Evolutionary conservation across 2,888 invertebrate genomes (phyloP).

Genomic region (Bellardia pandia): DNA sequence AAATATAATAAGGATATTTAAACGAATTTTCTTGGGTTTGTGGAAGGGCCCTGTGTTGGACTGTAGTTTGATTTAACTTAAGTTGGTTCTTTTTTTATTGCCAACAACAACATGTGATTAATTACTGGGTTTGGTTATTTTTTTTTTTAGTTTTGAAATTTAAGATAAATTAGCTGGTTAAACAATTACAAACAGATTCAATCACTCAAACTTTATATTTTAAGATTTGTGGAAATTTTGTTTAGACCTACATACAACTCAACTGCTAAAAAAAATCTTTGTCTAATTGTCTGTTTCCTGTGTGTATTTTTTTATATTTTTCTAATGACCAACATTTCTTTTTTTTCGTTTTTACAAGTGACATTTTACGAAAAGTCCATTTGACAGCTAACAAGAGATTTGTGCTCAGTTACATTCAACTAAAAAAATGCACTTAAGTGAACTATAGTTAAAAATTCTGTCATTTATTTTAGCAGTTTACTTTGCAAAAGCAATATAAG

Average conservation of each 20-base stretch:
- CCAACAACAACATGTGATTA: conserved; percentile 24
- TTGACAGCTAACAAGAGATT: too few relatives aligned
- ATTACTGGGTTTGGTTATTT: neutral
- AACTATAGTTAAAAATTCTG: too few relatives aligned
- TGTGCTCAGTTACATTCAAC: too few relatives aligned
- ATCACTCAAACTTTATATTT: conserved; percentile 3
- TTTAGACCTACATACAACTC: neutral
- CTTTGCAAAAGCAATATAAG: too few relatives aligned
- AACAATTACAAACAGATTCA: conserved; percentile 16
- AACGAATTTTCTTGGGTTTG: neutral
- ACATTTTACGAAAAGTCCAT: too few relatives aligned
- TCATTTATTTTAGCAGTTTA: too few relatives aligned
- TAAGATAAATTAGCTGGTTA: conserved; percentile 2
- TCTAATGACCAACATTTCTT: too few relatives aligned
- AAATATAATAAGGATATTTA: conserved; percentile 12
- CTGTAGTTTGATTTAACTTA: neutral
- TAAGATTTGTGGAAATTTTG: neutral
- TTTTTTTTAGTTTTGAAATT: neutral
- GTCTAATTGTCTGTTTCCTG: too few relatives aligned
- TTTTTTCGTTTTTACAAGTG: too few relatives aligned
- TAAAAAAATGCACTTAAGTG: too few relatives aligned
- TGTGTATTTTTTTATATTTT: too few relatives aligned
- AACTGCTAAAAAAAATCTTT: too few relatives aligned
- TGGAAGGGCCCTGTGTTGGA: neutral
- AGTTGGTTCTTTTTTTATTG: neutral